Base-by-base conservation (phyloP, 2,113 vertebrate genomes). In the Sprattus sprattus region DNA sequence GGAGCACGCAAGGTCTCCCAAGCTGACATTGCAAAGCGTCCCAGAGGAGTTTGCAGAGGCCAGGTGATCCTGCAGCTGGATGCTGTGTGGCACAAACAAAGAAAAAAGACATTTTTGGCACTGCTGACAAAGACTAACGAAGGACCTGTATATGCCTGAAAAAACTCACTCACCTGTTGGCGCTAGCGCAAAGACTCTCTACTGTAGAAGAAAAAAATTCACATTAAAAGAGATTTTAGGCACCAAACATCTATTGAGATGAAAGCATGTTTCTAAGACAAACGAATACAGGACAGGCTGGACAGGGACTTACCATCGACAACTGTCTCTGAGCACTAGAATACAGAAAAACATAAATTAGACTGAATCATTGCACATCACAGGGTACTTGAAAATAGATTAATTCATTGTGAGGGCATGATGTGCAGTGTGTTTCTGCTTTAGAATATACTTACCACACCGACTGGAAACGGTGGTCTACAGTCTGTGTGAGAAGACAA, bases 1-100 rank as follows among this genome's bases (percentile, higher is more conserved):
- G 32, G 92, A 90, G 46, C 93, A 93, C 78, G 89, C 90, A 28
- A 88, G 86, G 7, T 85, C 54, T 45, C 22, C 46, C 81, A 93
- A 85, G 85, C 44, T 86, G n/a, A 88, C 88, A 81, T 78, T 81
- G 83, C 92, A 93, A 47, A 84, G 64, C 10, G 9, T 11, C 28
- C 11, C 9, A 2, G 86, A 60, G 4, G 60, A 46, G 85, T 44
- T 81, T 18, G 8, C 84, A 18, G 4, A 20, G 3, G 57, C n/a
- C 47, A 75, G 49, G 45, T 20, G 49, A 71, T 75, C 25, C 20
- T 49, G 8, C 5, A 82, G 11, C 54, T 16, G 45, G 45, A 9
- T 20, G 1, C 88, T 91, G 84, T 49, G 39, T 20, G 50, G 71
- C 45, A 85, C 8, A 71, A 5, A 60, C 20, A 82, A 39, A 39